Percentiles rank a stretch among this genome's conserved stretches.
Conservation (phyloP, 2,888 invertebrate species). For the Beris chalybata region DNA sequence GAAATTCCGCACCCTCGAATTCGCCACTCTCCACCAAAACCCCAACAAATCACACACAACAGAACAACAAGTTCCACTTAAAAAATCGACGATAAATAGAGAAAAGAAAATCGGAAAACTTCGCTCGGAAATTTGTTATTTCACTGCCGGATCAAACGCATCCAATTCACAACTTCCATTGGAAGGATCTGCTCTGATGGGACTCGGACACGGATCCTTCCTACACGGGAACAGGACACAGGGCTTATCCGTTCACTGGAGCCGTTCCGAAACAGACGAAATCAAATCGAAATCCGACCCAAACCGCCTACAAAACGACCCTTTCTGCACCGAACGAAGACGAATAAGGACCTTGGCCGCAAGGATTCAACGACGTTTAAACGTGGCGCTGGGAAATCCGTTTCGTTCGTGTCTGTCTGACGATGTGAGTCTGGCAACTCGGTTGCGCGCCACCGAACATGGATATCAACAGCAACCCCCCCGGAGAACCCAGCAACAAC, state of each 20-base stretch:
- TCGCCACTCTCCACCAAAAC: conserved; percentile 27
- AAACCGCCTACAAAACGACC: conserved; percentile 25
- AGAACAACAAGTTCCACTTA: conserved; percentile 25
- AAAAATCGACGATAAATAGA: conserved; percentile 20
- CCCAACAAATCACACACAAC: conserved; percentile 32
- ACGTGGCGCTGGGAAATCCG: conserved; percentile 35
- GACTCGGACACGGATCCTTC: conserved; percentile 31
- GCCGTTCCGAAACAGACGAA: conserved; percentile 27
- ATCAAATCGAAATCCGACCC: conserved; percentile 26
- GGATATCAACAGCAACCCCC: conserved; percentile 24
- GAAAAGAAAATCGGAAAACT: conserved; percentile 28
- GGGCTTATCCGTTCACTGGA: conserved; percentile 22
- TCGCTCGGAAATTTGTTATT: conserved; percentile 13
- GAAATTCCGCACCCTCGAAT: conserved; percentile 28
- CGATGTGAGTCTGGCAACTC: conserved; percentile 19
- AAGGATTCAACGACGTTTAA: conserved; percentile 12
- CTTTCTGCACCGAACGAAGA: not conserved
- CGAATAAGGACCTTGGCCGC: conserved; percentile 29
- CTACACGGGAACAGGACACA: conserved; percentile 29
- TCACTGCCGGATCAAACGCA: conserved; percentile 28
- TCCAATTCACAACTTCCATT: conserved; percentile 38
- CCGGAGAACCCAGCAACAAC: conserved; percentile 23
- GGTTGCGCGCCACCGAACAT: conserved; percentile 2
- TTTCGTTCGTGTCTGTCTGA: conserved; percentile 19
- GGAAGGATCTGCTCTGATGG: conserved; percentile 36